phyloP scores from a whole-genome alignment of 1,140 invertebrate species.

The Choristoneura fumiferana region DNA sequence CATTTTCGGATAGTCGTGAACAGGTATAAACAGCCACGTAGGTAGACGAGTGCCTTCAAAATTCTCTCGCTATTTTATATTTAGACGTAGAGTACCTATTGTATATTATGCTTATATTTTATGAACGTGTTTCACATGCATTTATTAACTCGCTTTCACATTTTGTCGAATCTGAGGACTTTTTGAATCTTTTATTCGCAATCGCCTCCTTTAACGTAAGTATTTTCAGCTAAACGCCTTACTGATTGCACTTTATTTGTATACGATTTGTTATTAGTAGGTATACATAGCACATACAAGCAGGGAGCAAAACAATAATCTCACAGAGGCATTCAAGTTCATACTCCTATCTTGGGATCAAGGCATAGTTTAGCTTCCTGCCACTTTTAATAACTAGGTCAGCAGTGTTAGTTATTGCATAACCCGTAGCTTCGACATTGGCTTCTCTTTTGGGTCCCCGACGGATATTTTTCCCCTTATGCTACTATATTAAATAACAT shows the following conservation, averaged over 20 bases:
- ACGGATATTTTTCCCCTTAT: too few species aligned
- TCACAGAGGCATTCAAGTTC: too few species aligned
- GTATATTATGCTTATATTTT: not conserved
- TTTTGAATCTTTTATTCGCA: not conserved
- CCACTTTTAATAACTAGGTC: too few species aligned
- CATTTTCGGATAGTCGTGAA: constrained; percentile 75
- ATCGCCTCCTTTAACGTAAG: not conserved
- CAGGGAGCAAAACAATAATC: too few species aligned
- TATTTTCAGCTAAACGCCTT: constrained; percentile 11
- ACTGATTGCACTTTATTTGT: not conserved
- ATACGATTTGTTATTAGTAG: too few species aligned
- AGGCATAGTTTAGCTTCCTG: too few species aligned
- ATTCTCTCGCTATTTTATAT: constrained; percentile 30
- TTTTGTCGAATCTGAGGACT: not conserved
- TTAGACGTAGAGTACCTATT: constrained; percentile 8
- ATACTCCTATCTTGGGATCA: too few species aligned
- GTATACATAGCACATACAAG: too few species aligned
- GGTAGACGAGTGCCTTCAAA: constrained; percentile 55
- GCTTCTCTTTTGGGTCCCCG: too few species aligned
- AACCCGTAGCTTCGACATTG: too few species aligned
- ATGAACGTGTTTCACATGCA: not conserved
- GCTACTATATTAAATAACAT: too few species aligned
- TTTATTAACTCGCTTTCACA: not conserved
- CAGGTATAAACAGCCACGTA: constrained; percentile 62
- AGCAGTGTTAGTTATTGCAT: too few species aligned